phyloP scores from a whole-genome alignment of 1,140 invertebrate species.

The Papilio dardanus region DNA sequence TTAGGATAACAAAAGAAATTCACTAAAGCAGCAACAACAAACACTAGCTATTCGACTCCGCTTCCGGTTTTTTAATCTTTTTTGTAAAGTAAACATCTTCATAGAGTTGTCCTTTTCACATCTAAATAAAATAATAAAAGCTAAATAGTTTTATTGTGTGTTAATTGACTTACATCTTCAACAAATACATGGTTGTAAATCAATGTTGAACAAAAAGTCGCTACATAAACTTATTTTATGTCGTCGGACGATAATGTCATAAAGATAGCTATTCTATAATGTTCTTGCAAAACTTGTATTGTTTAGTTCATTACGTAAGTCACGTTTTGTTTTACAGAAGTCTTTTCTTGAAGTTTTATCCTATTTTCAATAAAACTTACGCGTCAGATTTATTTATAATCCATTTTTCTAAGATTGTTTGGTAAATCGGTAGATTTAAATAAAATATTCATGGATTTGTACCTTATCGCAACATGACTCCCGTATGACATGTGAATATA shows the following conservation, averaged over 20 bases:
- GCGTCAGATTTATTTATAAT: too few species aligned
- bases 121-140: neutral
- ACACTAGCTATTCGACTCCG: too few species aligned
- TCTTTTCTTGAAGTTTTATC: too few species aligned
- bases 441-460: constrained; percentile 5
- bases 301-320: too few species aligned
- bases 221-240: neutral
- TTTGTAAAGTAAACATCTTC: neutral
- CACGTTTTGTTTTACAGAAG: too few species aligned
- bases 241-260: neutral
- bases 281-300: too few species aligned
- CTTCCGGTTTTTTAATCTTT: neutral
- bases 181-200: neutral
- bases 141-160: neutral
- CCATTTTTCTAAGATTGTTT: too few species aligned
- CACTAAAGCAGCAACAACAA: too few species aligned
- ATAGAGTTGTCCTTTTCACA: neutral
- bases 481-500: constrained; percentile 54
- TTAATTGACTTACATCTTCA: neutral
- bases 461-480: neutral
- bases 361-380: too few species aligned
- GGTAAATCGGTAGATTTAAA: neutral
- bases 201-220: neutral
- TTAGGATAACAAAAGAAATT: neutral
- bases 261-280: neutral